A percentile compares a stretch with the other conserved stretches of the same genome.
Conservation (phyloP, 1,140 invertebrate species). For the Penaeus vannamei region DNA sequence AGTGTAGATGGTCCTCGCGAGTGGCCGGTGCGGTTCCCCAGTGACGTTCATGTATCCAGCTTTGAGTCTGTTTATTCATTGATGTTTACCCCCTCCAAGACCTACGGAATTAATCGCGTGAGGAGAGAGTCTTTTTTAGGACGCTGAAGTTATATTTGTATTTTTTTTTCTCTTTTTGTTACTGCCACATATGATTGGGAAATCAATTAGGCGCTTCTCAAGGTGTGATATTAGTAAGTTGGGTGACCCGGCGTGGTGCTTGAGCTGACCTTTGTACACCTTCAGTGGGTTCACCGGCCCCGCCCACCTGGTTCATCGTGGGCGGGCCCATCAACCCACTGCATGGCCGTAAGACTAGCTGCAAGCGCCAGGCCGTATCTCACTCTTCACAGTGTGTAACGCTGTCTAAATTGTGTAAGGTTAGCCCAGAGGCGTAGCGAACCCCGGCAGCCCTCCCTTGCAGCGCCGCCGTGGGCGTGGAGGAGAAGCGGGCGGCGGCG, state of each 20-base stretch:
- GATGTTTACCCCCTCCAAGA: constrained; percentile 27
- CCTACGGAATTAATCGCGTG: background rate
- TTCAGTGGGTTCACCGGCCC: background rate
- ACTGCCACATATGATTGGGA: constrained; percentile 23
- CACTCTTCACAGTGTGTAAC: constrained; percentile 57
- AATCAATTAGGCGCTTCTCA: constrained; percentile 39
- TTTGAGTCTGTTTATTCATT: constrained; percentile 48
- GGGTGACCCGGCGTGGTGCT: constrained; percentile 19
- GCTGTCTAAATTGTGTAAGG: constrained; percentile 60
- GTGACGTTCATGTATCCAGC: constrained; percentile 52
- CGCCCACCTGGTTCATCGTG: background rate
- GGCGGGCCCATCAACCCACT: background rate
- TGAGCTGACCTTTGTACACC: background rate
- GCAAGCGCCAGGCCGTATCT: constrained; percentile 19
- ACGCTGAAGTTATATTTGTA: constrained; percentile 9
- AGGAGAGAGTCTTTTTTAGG: constrained; percentile 14
- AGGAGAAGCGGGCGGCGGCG: background rate
- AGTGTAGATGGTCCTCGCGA: too few species aligned
- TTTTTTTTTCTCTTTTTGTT: constrained; percentile 41
- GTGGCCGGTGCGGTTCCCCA: constrained; percentile 28
- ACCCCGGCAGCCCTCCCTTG: constrained; percentile 5
- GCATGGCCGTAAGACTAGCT: background rate
- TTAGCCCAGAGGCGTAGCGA: constrained; percentile 23
- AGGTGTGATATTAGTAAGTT: constrained; percentile 47
- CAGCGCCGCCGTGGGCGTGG: constrained; percentile 13